A percentile compares a stretch with the other conserved stretches of the same genome.
Conservation (phyloP, 1,140 invertebrate species). For the Tetramorium parvispinum region DNA sequence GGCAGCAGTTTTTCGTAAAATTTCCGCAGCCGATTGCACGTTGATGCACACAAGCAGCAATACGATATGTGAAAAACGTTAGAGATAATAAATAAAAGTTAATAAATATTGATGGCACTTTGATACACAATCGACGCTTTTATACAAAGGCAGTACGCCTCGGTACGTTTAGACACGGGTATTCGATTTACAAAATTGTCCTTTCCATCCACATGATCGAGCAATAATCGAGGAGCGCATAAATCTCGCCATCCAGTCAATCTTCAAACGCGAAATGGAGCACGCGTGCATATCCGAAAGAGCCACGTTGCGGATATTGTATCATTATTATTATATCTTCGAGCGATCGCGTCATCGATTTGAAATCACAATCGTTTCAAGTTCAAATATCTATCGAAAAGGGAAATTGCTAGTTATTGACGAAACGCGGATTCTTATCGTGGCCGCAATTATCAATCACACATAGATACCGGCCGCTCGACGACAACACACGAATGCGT, state of each 20-base stretch:
- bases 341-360: slow-evolving; percentile 25
- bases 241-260: background rate
- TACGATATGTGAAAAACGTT: background rate
- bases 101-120: background rate
- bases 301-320: background rate
- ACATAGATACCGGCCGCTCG: background rate
- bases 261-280: background rate
- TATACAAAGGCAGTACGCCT: background rate
- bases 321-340: background rate
- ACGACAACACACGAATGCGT: slow-evolving; percentile 2
- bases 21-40: background rate
- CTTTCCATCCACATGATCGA: background rate
- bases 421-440: slow-evolving; percentile 34
- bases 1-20: background rate
- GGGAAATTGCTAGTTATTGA: slow-evolving; percentile 9
- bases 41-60: background rate
- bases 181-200: no score
- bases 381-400: background rate
- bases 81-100: background rate
- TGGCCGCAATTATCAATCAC: background rate
- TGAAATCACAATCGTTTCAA: background rate
- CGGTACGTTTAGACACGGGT: no score
- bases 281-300: background rate
- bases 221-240: background rate
- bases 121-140: background rate